phyloP scores from a whole-genome alignment of 53 echinoderm and acorn worm species.

The Echinarachnius parma region DNA sequence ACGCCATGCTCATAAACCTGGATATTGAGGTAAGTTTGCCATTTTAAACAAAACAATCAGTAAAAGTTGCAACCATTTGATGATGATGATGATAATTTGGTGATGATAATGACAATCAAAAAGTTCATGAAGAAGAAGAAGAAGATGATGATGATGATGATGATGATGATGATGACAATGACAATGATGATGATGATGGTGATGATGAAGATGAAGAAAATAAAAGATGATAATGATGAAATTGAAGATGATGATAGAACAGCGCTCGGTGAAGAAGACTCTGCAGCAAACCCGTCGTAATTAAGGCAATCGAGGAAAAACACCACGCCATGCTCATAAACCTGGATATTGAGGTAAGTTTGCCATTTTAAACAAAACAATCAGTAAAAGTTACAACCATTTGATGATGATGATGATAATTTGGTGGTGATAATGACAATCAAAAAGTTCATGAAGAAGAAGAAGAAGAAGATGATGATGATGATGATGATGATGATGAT shows the following conservation, averaged over 20 bases:
- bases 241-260: constrained; percentile 1
- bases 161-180: not conserved
- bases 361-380: too few species aligned
- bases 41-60: too few species aligned
- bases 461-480: not conserved
- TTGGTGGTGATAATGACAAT: not conserved
- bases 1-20: not conserved
- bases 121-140: not conserved
- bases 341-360: constrained; percentile 24
- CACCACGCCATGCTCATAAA: not conserved
- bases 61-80: too few species aligned
- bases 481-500: not conserved
- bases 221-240: too few species aligned
- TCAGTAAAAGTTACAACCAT: too few species aligned
- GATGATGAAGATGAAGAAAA: too few species aligned
- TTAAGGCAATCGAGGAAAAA: constrained; percentile 25
- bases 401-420: not conserved
- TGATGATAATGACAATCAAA: not conserved
- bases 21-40: constrained; percentile 28
- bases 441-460: not conserved
- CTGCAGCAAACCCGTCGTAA: constrained; percentile 9
- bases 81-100: not conserved
- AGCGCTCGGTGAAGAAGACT: not conserved
- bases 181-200: not conserved
- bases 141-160: not conserved